Evolutionary conservation across 1,140 invertebrate genomes (phyloP).

Genomic region (Lucilia sericata): DNA sequence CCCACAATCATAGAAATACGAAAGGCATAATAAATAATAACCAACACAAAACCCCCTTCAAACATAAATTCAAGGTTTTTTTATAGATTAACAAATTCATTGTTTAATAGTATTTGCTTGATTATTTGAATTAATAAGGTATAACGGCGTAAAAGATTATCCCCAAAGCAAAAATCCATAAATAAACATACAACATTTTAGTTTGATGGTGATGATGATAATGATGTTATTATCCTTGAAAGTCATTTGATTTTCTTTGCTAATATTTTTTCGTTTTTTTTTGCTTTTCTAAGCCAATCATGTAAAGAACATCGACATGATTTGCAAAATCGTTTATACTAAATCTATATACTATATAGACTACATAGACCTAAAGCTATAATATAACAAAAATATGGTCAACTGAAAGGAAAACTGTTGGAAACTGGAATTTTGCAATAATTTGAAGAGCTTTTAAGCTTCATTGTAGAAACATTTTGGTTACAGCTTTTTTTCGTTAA

Average conservation of each 20-base stretch:
- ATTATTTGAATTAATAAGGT: slow-evolving; percentile 10
- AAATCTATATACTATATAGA: neutral
- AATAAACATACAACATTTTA: neutral
- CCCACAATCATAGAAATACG: no score
- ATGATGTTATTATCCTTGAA: slow-evolving; percentile 11
- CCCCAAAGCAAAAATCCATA: neutral
- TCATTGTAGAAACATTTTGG: no score
- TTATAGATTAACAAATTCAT: no score
- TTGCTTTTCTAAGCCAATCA: neutral
- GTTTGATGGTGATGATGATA: neutral
- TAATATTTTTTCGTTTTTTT: neutral
- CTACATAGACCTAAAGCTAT: neutral
- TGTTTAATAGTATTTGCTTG: no score
- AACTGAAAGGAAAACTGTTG: no score
- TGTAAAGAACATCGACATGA: neutral
- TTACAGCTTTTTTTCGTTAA: no score
- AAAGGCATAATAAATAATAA: no score
- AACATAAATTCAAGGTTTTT: no score
- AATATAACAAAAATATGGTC: no score
- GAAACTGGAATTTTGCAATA: no score
- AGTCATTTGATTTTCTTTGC: neutral
- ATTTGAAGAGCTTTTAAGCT: no score
- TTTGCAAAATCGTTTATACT: neutral
- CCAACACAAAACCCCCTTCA: no score
- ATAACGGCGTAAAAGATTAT: slow-evolving; percentile 2